Conservation (phyloP, 2,797 vertebrate genomes). For the Triplophysa bombifrons region DNA sequence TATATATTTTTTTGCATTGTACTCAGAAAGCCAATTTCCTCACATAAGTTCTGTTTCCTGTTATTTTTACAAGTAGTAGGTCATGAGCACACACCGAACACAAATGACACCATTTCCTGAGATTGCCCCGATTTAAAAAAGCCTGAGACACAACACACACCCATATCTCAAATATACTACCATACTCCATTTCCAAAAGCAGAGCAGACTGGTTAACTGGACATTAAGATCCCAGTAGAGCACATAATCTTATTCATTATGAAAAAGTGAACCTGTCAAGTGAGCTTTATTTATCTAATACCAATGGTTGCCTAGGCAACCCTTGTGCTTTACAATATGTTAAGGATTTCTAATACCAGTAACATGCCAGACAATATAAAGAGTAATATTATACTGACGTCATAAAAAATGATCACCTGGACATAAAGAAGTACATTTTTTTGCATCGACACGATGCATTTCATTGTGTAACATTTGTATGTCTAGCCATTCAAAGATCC, state of each 20-base stretch:
- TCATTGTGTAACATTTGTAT: background rate
- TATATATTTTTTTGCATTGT: background rate
- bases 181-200: constrained; percentile 23
- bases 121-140: background rate
- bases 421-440: background rate
- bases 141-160: background rate
- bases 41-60: background rate
- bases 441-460: too few species aligned
- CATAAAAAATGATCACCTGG: background rate
- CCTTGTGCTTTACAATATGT: constrained; percentile 4
- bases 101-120: background rate
- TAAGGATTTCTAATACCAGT: constrained; percentile 8
- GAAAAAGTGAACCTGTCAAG: constrained; percentile 24
- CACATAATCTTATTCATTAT: constrained; percentile 23
- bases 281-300: constrained; percentile 16
- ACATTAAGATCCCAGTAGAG: constrained; percentile 28
- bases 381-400: background rate
- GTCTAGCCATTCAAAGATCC: background rate
- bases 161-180: background rate
- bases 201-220: constrained; percentile 18
- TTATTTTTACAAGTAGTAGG: background rate
- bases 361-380: background rate
- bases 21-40: background rate
- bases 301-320: constrained; percentile 28
- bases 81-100: background rate